Evolutionary conservation across 1,140 invertebrate species (phyloP).

Genomic region (Rhopalosiphum padi): DNA sequence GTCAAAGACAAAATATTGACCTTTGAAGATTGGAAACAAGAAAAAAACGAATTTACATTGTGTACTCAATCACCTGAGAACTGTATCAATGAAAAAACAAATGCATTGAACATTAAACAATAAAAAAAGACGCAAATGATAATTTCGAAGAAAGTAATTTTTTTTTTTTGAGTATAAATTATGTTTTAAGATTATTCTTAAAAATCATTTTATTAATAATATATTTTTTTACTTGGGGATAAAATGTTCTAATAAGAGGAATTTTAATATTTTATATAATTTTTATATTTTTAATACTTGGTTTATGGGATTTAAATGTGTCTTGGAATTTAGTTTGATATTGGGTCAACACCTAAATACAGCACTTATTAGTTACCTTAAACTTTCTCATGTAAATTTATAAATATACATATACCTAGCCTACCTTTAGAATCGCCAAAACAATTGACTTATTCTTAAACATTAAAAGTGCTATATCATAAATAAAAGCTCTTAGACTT

Average conservation of each 20-base stretch:
- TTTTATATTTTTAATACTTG: neutral
- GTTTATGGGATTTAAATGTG: neutral
- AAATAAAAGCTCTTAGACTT: no score
- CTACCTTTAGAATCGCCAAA: no score
- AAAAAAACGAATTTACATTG: neutral
- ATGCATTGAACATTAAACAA: neutral
- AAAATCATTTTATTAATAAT: neutral
- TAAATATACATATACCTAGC: neutral
- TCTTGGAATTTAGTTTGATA: neutral
- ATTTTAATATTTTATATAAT: no score
- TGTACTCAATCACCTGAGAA: neutral
- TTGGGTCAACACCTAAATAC: no score
- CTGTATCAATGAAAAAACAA: neutral
- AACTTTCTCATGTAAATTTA: neutral
- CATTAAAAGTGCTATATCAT: no score
- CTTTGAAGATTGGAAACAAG: conserved; percentile 29
- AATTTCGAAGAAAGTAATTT: neutral
- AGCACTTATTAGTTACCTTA: neutral
- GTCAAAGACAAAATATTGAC: neutral
- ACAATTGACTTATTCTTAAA: no score
- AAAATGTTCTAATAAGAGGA: neutral
- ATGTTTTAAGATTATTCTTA: neutral
- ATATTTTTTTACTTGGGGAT: neutral
- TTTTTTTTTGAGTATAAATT: neutral
- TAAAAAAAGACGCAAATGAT: neutral